Evolutionary conservation across 2,797 vertebrate species (phyloP), one percentile per base, ranked within the genome.

Genomic region (Menidia menidia): DNA sequence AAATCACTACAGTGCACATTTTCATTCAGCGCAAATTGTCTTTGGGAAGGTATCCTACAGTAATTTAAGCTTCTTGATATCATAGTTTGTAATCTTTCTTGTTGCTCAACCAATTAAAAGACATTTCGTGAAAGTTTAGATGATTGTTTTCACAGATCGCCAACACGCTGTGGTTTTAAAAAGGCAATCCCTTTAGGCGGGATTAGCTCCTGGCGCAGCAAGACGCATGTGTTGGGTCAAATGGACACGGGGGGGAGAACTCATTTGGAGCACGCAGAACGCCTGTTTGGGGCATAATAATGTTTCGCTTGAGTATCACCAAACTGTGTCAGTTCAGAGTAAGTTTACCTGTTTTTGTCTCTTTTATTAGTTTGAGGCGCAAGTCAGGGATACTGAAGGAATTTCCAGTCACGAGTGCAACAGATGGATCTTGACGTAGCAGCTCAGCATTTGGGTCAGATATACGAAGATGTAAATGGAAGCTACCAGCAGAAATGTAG

Each of bases 111-210:
- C 35, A 39, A 5, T 39, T 39, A 39, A 39, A 39, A 39, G 9
- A 42, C 39, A 15, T 48, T 62, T 32, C 35, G 11, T 25, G 54
- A 57, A 60, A 69, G 52, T 4, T 10, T 18, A 3, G 60, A 6
- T n/a, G 16, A 32, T 11, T 65, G 58, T 71, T 73, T 42, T 12
- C 42, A 35, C 58, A 30, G 60, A 78, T 82, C 12, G 15, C 51
- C 81, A 64, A 77, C 72, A 83, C 19, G 6, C 58, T 41, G 59
- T 78, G 73, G 81, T 90, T 87, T 79, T 25, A 16, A 71, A 83
- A 82, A 67, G 67, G 68, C 87, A 92, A 93, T 93, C 93, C 83
- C 58, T 83, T 92, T 87, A 92, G 81, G 77, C 11, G 0, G 87
- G 82, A 93, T 93, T 92, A 93, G 80, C 42, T 52, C 58, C 74